Base-by-base conservation (phyloP, 2,888 invertebrate species). In the Chrysotoxum bicinctum region DNA sequence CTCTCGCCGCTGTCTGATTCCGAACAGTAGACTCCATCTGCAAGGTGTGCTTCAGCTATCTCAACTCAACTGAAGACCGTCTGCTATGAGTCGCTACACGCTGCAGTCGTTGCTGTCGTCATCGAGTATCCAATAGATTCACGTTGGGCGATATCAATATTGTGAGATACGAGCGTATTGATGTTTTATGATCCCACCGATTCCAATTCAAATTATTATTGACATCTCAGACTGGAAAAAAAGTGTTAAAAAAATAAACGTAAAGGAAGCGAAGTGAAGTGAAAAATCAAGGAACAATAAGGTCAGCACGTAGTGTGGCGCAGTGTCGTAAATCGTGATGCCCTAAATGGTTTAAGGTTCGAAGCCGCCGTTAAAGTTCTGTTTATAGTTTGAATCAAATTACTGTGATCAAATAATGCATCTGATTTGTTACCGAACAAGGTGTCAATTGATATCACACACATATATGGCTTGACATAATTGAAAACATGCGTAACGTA, bases 241-340 rank as follows among this genome's bases (percentile, higher is more conserved):
- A 50, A 23, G 69, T 56, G 58, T 45, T 66, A 78, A 9, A 43
- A 5, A 16, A 16, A 64, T 32, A 19, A 8, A 40, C 52, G 14
- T 14, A n/a, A 43, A 16, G 19, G 14, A 14, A 37, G 16, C 1
- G 60, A 62, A 21, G 21, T 12, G 48, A 52, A 40, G 43, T 50
- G 64, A 43, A 40, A 52, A 52, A 48, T 32, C 40, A 48, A 54
- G 32, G 70, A 66, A 54, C 64, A 85, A 81, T 85, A 85, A 85
- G 85, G 85, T 85, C 85, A 85, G 73, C 85, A 85, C 85, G 85
- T 85, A 14, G 14, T 16, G 19, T 32, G 40, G 72, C 45, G 50
- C 9, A 43, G 50, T 30, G 52, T 10, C 12, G 26, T 10, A 45
- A 64, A 54, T 70, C 69, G 84, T 66, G 84, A 48, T 72, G 37